These are phyloP conservation scores for Peromyscus aztecus DNA, from an alignment of 2,797 vertebrate species.

Conservation along the genomic window DNA sequence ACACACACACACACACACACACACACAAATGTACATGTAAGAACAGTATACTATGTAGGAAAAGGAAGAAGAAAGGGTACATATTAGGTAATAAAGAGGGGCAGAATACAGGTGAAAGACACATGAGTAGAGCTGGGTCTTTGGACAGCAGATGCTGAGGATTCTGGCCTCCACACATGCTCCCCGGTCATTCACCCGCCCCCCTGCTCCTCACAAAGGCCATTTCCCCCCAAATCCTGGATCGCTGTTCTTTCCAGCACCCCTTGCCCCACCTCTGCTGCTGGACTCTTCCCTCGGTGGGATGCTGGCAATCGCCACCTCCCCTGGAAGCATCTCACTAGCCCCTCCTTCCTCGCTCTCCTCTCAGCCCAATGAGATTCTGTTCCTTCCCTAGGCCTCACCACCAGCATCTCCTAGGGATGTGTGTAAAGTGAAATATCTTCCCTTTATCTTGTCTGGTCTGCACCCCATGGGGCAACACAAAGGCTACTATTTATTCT, in stretches of 20 bases:
- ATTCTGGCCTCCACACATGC: neutral
- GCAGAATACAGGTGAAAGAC: too few relatives aligned
- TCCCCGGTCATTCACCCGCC: neutral
- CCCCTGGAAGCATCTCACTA: neutral
- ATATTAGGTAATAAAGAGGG: neutral
- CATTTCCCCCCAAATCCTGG: constrained; percentile 6
- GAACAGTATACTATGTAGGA: neutral
- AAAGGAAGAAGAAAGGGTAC: neutral
- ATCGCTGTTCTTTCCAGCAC: neutral
- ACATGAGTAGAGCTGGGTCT: neutral
- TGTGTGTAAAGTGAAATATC: constrained; percentile 75
- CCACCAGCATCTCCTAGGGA: constrained; percentile 11
- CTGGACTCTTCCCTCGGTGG: neutral
- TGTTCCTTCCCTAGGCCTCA: neutral
- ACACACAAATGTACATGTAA: neutral
- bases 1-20: neutral
- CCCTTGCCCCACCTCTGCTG: neutral
- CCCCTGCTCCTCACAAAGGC: neutral
- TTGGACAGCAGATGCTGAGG: neutral
- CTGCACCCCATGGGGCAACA: constrained; percentile 79
- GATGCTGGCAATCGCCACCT: neutral
- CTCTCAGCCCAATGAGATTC: neutral
- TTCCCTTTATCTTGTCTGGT: constrained; percentile 80
- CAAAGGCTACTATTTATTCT: constrained; percentile 82
- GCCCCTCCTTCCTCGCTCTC: neutral